These are phyloP conservation scores for Endotricha flammealis DNA, from an alignment of 2,888 invertebrate genomes.

Conservation along the genomic window DNA sequence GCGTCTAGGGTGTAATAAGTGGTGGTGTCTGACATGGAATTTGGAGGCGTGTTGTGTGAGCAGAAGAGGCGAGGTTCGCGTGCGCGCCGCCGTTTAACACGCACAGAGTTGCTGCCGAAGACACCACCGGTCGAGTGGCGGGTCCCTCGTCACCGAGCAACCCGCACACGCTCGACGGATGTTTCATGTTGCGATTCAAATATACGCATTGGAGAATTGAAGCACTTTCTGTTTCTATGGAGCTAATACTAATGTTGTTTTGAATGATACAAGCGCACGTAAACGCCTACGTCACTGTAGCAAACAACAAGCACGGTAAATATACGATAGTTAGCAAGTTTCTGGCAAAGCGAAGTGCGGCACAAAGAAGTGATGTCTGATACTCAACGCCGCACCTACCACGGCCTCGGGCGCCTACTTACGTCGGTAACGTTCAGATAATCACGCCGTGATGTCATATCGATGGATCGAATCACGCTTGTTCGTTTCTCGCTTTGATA, in stretches of 20 bases:
- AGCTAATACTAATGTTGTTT: constrained; percentile 17
- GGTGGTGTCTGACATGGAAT: constrained; percentile 40
- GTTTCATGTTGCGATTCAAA: constrained; percentile 39
- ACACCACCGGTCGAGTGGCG: constrained; percentile 66
- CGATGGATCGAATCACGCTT: constrained; percentile 8
- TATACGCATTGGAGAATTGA: constrained; percentile 33
- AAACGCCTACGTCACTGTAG: constrained; percentile 30
- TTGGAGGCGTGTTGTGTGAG: constrained; percentile 36
- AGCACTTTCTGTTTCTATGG: constrained; percentile 19
- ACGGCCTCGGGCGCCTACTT: constrained; percentile 12
- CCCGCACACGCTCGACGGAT: constrained; percentile 49
- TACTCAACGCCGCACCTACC: constrained; percentile 12
- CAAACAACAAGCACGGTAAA: constrained; percentile 30
- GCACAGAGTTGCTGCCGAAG: constrained; percentile 66
- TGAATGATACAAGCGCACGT: constrained; percentile 28
- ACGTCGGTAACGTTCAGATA: constrained; percentile 8
- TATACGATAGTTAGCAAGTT: constrained; percentile 33
- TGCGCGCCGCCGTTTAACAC: constrained; percentile 38
- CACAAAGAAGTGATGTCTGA: constrained; percentile 13
- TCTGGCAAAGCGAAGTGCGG: constrained; percentile 15
- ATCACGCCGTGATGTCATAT: constrained; percentile 10
- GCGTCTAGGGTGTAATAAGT: constrained; percentile 68
- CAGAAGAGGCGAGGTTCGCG: constrained; percentile 45
- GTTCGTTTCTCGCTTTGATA: constrained; percentile 3
- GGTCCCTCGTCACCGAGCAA: constrained; percentile 66